Conservation (phyloP, 2,888 invertebrate genomes). For the Thera obeliscata region DNA sequence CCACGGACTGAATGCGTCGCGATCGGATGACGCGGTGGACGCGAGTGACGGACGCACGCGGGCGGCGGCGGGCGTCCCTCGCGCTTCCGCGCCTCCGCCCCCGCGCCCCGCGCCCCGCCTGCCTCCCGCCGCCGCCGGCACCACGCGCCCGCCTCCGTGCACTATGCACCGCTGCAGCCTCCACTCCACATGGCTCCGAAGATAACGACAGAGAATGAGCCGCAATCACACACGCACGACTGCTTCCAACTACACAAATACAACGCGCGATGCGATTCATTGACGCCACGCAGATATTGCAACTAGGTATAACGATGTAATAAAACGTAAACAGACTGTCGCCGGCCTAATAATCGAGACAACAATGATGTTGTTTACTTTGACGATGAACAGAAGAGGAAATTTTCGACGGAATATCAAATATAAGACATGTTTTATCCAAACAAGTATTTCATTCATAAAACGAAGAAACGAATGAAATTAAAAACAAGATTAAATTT, state of each 20-base stretch:
- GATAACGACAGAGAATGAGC: constrained; percentile 59
- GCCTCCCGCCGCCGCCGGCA: constrained; percentile 45
- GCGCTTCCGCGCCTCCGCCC: constrained; percentile 51
- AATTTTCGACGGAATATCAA: constrained; percentile 23
- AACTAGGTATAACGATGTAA: constrained; percentile 60
- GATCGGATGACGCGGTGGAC: constrained; percentile 59
- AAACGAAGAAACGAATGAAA: constrained; percentile 36
- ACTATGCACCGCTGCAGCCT: constrained; percentile 73
- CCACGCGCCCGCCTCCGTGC: constrained; percentile 53
- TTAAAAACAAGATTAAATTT: constrained; percentile 37
- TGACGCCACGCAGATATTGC: constrained; percentile 68
- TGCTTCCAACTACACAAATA: constrained; percentile 57
- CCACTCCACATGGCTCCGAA: constrained; percentile 74
- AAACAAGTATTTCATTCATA: constrained; percentile 37
- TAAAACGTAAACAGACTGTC: constrained; percentile 56
- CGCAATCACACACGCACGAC: constrained; percentile 57
- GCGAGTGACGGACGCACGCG: constrained; percentile 61
- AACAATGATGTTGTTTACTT: constrained; percentile 34
- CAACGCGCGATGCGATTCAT: constrained; percentile 67
- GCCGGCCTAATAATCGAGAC: constrained; percentile 36
- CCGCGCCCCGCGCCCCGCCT: constrained; percentile 28
- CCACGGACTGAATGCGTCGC: constrained; percentile 50
- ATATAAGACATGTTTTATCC: constrained; percentile 34
- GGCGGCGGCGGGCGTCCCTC: constrained; percentile 56
- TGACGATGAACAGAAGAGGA: constrained; percentile 20